Base-by-base conservation (phyloP, 2,113 vertebrate genomes). In the Pan paniscus region DNA sequence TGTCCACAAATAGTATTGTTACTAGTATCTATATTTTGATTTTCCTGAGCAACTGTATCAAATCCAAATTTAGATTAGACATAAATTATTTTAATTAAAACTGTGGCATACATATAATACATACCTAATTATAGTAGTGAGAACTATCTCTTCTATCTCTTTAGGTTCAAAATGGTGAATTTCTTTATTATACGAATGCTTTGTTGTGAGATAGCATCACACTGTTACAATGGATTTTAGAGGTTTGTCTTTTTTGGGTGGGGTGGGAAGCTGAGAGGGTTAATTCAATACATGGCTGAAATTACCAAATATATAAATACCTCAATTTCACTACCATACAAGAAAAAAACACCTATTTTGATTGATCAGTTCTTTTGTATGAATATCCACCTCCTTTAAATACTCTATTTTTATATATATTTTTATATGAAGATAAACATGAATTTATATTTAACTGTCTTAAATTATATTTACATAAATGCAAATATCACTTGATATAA, bases 361-460 rank as follows among this genome's bases (percentile, higher is more conserved):
- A 97, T 97, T 89, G 73, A 89, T 97, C 96, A 59, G 35, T 97
- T 97, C 84, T 95, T 78, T 94, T 96, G 82, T 98, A 96, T 95
- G n/a, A 97, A 96, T 97, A 97, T 20, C 84, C 32, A 96, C 96
- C 72, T 97, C 35, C 35, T 97, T 89, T 91, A 96, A 97, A 96
- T 96, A 96, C 80, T 98, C 86, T 98, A 85, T 98, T 98, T 98
- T 98, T 98, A 97, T 95, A 90, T 97, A 92, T 98, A 95, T 98
- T 91, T 98, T 97, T 98, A 75, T 98, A 98, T 97, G 94, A 96
- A 98, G 52, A 86, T 87, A 82, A 93, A 98, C 91, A 73, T 20
- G 73, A 96, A 93, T 96, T 94, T 98, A 97, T 98, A 98, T 98
- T 98, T 0, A 4, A 96, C 30, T 97, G 85, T 8, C 96, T 97